A percentile compares a stretch with the other conserved stretches of the same genome.
phyloP scores from a whole-genome alignment of 2,113 vertebrate species.

The Lycaon pictus region DNA sequence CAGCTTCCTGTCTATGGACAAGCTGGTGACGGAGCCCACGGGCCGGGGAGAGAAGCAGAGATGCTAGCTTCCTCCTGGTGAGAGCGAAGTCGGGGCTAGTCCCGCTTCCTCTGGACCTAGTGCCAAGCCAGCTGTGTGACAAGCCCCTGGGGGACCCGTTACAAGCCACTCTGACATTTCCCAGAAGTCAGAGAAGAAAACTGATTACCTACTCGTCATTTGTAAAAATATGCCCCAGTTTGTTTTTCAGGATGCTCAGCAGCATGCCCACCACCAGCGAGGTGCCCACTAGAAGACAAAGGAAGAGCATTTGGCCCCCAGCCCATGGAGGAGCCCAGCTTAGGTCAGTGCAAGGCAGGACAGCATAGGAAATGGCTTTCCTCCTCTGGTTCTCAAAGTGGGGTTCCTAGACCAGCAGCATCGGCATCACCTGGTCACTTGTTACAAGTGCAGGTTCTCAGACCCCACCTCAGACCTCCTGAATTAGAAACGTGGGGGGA shows the following conservation, averaged over 20 bases:
- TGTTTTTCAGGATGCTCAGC: slow-evolving; percentile 83
- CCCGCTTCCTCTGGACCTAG: background rate
- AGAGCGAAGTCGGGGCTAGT: background rate
- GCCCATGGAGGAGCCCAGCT: background rate
- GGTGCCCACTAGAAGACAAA: slow-evolving; percentile 31
- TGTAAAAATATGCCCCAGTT: slow-evolving; percentile 93
- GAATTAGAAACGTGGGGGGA: background rate
- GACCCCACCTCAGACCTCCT: background rate
- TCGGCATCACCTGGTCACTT: background rate
- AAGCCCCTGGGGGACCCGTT: background rate
- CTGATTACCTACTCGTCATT: slow-evolving; percentile 89
- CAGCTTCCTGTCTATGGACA: background rate
- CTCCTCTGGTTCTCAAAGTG: background rate
- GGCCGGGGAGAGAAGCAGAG: rapidly evolving
- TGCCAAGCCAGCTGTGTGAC: background rate
- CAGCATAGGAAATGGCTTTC: background rate
- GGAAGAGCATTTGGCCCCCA: background rate
- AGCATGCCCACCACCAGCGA: slow-evolving; percentile 54
- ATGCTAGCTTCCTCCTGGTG: background rate
- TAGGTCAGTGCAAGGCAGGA: background rate
- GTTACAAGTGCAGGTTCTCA: background rate
- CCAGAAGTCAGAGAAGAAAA: background rate
- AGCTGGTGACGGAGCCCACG: background rate
- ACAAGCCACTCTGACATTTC: background rate
- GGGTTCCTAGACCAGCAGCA: background rate